Conservation (phyloP, 2,888 invertebrate genomes). For the Eristalis arbustorum region DNA sequence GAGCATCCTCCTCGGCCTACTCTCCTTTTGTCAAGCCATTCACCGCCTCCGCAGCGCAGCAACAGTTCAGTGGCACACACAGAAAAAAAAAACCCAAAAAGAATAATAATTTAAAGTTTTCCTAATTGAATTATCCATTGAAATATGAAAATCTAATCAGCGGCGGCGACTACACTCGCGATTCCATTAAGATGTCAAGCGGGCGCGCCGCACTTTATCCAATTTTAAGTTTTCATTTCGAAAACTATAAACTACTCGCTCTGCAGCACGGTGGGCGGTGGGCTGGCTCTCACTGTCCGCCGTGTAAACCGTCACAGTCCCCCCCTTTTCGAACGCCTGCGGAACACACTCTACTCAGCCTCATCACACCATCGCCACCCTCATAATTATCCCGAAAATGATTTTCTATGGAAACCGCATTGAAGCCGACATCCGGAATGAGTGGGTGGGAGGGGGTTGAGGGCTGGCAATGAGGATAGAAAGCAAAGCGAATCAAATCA, state of each 20-base stretch:
- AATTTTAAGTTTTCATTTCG: conserved; percentile 62
- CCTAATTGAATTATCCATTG: conserved; percentile 57
- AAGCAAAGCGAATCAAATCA: conserved; percentile 59
- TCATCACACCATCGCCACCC: not conserved
- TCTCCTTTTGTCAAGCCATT: no score
- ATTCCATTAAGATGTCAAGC: conserved; percentile 62
- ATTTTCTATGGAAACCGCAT: conserved; percentile 61
- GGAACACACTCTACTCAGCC: not conserved
- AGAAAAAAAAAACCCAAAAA: conserved; percentile 1
- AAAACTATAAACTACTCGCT: conserved; percentile 47
- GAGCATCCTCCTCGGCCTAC: no score
- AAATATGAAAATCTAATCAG: conserved; percentile 59
- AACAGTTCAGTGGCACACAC: not conserved
- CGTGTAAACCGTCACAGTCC: not conserved
- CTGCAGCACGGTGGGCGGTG: not conserved
- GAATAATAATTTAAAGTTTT: conserved; percentile 29
- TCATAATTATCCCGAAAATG: conserved; percentile 60
- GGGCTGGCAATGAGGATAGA: not conserved
- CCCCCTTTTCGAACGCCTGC: not conserved
- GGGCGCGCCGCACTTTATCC: conserved; percentile 52
- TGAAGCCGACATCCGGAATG: conserved; percentile 27
- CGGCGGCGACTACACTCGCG: conserved; percentile 5
- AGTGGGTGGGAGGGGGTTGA: not conserved
- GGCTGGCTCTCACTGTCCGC: not conserved
- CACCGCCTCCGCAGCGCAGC: no score